Evolutionary conservation across 2,888 invertebrate genomes (phyloP), one percentile per base, ranked within the genome.

Genomic region (Neoaliturus tenellus): DNA sequence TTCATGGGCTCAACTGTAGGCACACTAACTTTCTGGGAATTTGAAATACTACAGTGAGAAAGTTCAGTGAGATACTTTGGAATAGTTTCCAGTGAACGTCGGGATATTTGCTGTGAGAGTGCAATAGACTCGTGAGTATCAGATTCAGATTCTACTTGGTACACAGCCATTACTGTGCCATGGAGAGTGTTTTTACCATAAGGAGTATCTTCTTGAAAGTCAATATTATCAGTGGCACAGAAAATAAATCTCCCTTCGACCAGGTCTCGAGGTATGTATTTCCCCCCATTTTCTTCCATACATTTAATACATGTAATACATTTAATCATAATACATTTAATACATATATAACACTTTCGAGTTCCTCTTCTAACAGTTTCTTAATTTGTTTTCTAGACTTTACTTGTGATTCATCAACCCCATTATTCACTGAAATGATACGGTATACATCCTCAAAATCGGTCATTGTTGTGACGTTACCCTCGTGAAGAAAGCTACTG

Each of bases 21-120:
- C 58, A 58, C 58, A 58, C 58, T 58, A 58, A 58, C 58, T 58
- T 58, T 58, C 58, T 58, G 58, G 58, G 58, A 58, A 58, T 14
- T 58, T 58, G 14, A 58, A 58, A 58, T 58, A 25, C 58, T 58
- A 14, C 58, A 58, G 58, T 58, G 6, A 39, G 39, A 39, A 39
- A 39, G 39, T 39, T 39, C 39, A 39, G 39, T 39, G 39, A 39
- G 5, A 39, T 39, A 39, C 39, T 39, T 39, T 39, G 39, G 39
- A 39, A 39, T 39, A 12, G 39, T 39, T 39, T 39, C 39, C 39
- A 39, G 39, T 55, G 55, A 55, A 55, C 23, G 55, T 55, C n/a
- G 23, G 55, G 55, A 55, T 55, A 55, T 55, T 55, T 5, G 39
- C 39, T 39, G 39, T 39, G 39, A 39, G 39, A 39, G 39, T 39